Percentiles rank a stretch among this genome's conserved stretches.
phyloP scores from a whole-genome alignment of 2,113 vertebrate genomes.

The Sorex araneus region DNA sequence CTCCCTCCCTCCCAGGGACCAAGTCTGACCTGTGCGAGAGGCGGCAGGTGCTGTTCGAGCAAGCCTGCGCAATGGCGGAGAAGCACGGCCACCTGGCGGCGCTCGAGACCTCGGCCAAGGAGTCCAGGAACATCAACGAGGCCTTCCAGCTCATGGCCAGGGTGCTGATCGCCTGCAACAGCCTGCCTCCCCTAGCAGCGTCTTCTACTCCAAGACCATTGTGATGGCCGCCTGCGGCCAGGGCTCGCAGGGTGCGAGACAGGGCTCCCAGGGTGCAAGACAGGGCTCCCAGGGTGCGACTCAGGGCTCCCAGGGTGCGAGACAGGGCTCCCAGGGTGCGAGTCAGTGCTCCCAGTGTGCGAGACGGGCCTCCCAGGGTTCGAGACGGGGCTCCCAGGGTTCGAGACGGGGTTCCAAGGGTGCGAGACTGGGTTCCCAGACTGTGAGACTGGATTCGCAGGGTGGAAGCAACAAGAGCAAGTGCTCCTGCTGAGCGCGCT shows the following conservation, averaged over 20 bases:
- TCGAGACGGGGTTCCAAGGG: too few relatives aligned
- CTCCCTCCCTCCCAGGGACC: constrained; percentile 94
- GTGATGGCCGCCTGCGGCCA: background rate
- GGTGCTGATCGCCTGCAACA: constrained; percentile 89
- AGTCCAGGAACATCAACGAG: constrained; percentile 91
- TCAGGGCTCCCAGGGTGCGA: too few relatives aligned
- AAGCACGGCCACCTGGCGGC: constrained; percentile 93
- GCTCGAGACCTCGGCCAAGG: constrained; percentile 96
- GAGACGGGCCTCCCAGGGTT: too few relatives aligned
- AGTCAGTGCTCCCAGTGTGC: too few relatives aligned
- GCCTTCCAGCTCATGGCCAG: constrained; percentile 92
- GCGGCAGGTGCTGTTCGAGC: constrained; percentile 93
- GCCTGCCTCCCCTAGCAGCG: constrained; percentile 84
- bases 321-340: constrained; percentile 66
- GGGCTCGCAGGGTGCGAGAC: constrained; percentile 65
- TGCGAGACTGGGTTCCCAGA: too few relatives aligned
- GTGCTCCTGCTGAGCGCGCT: constrained; percentile 89
- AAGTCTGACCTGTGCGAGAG: constrained; percentile 93
- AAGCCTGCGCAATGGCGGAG: constrained; percentile 94
- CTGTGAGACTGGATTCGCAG: too few relatives aligned
- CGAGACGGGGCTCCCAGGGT: too few relatives aligned
- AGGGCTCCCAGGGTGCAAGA: too few relatives aligned
- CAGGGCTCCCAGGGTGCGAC: too few relatives aligned
- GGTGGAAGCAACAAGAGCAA: constrained; percentile 86
- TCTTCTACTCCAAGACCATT: constrained; percentile 90